Percentiles rank a stretch among this genome's conserved stretches.
These are phyloP conservation scores for Corythucha ciliata DNA, from an alignment of 2,888 invertebrate genomes.

Conservation along the genomic window DNA sequence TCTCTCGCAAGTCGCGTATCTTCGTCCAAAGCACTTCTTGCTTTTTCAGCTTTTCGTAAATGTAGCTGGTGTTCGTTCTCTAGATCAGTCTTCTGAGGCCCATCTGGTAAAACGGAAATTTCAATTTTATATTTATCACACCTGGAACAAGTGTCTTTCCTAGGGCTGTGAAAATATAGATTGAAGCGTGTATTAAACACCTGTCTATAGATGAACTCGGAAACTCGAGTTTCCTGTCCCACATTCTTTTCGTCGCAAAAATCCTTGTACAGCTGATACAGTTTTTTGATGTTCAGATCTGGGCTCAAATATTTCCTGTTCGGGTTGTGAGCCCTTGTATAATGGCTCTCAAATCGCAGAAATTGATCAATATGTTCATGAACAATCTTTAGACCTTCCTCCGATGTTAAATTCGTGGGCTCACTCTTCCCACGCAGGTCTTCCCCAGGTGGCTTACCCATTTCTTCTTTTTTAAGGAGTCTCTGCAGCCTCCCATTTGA, in stretches of 20 bases:
- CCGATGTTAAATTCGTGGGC: constrained; percentile 10
- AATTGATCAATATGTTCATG: constrained; percentile 19
- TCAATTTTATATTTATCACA: constrained; percentile 17
- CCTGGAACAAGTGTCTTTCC: constrained; percentile 15
- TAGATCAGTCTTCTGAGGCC: constrained; percentile 7
- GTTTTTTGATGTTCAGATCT: constrained; percentile 23
- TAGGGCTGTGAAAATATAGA: constrained; percentile 9
- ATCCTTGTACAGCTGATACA: constrained; percentile 25
- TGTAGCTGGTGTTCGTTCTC: constrained; percentile 16
- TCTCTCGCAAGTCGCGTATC: constrained; percentile 5
- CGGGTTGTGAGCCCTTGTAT: constrained; percentile 27
- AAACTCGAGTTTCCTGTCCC: too few species aligned
- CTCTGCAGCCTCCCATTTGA: constrained; percentile 11
- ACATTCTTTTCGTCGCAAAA: constrained; percentile 18
- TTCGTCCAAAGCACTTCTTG: constrained; percentile 11
- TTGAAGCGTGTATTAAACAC: constrained; percentile 17
- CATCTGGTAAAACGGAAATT: constrained; percentile 7
- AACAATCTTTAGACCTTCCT: not conserved
- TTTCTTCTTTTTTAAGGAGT: not conserved
- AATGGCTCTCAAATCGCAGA: constrained; percentile 26
- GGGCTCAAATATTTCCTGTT: constrained; percentile 22
- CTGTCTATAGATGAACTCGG: not conserved
- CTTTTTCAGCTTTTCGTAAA: constrained; percentile 15
- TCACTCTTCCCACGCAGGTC: constrained; percentile 6
- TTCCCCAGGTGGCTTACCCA: constrained; percentile 1